Evolutionary conservation across 1,140 invertebrate species (phyloP), one percentile per base, ranked within the genome.

Genomic region (Drosophila watanabei): DNA sequence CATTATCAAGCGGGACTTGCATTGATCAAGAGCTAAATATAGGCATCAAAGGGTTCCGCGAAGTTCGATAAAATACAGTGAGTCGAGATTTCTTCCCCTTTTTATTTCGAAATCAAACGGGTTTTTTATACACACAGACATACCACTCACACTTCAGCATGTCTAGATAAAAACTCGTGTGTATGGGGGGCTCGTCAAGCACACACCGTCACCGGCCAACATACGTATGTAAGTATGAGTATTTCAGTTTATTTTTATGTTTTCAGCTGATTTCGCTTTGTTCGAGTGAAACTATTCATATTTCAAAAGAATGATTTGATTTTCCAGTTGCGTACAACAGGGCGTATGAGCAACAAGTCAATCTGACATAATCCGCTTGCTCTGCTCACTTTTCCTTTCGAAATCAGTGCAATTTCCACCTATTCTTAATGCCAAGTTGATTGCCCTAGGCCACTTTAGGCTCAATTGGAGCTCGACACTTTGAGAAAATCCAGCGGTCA

Each of bases 151-250:
- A n/a, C n/a, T n/a, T n/a, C n/a, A n/a, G 32, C 18, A n/a, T 39
- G 49, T 46, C n/a, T 48, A 5, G 13, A 56, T 54, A 37, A 24
- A 16, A 54, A 32, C 16, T 41, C 4, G 30, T 8, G 52, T 32
- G 14, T 75, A 52, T 28, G 16, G 58, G 62, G 75, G 75, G 75
- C 75, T 78, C 75, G 75, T 78, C 75, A 61, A 35, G 49, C 75
- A 48, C 62, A 60, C 45, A 76, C 39, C 54, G 20, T 11, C 28
- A 2, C 9, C 13, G 28, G 11, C 39, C 43, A 37, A 43, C 35
- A 58, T 11, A 60, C 7, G 1, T 18, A 18, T 10, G 8, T 16
- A 48, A 6, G 7, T 16, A 35, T 30, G 30, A 28, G 14, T 11
- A 39, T 39, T 39, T 72, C 1, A 16, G 69, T 72, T 68, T 68